A percentile compares a stretch with the other conserved stretches of the same genome.
phyloP scores from a whole-genome alignment of 2,113 vertebrate species.

The Atherinomorus stipes region DNA sequence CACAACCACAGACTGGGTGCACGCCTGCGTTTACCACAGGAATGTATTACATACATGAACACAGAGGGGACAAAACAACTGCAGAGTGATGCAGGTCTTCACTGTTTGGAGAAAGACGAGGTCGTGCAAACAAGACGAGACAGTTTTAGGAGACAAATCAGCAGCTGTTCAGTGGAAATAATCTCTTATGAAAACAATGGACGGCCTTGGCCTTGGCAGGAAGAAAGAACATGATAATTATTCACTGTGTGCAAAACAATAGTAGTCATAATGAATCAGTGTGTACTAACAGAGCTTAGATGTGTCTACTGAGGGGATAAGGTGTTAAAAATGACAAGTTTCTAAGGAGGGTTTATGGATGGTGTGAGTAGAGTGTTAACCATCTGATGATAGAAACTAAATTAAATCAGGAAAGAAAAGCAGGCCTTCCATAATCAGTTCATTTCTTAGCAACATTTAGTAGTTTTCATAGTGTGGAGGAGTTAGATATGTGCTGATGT shows the following conservation, averaged over 20 bases:
- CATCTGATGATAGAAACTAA: background rate
- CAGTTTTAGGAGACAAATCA: background rate
- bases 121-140: slow-evolving; percentile 21
- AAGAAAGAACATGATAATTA: background rate
- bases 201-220: background rate
- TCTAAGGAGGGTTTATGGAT: background rate
- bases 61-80: slow-evolving; percentile 11
- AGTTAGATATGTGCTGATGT: too few relatives aligned
- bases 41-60: slow-evolving; percentile 45
- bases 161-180: slow-evolving; percentile 4
- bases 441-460: slow-evolving; percentile 45
- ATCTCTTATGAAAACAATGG: slow-evolving; percentile 3
- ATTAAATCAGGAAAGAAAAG: background rate
- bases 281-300: background rate
- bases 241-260: background rate
- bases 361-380: background rate
- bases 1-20: slow-evolving; percentile 31
- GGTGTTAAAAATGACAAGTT: background rate
- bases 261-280: background rate
- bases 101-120: background rate
- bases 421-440: background rate
- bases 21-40: slow-evolving; percentile 29
- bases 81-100: slow-evolving; percentile 1
- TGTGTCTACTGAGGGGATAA: background rate
- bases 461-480: slow-evolving; percentile 24